Conservation (phyloP, 2,113 vertebrate genomes). For the Cavia aperea region DNA sequence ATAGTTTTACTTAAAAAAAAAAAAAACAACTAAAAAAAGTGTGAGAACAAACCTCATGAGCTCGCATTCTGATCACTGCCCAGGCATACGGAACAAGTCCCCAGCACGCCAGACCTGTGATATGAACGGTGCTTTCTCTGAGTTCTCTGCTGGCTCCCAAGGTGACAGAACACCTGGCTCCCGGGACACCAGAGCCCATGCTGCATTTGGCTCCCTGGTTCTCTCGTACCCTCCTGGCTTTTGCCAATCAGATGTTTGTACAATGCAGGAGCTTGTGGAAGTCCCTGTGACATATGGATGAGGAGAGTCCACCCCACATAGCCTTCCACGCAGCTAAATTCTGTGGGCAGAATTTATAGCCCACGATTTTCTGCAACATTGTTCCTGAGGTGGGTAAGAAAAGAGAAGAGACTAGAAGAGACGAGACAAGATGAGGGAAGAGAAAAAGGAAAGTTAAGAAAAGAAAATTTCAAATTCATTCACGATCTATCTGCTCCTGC, state of each 20-base stretch:
- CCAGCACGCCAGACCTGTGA: rapidly evolving
- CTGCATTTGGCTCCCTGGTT: background rate
- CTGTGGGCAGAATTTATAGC: constrained; percentile 60
- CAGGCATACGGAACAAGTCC: too few relatives aligned
- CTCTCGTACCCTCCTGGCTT: background rate
- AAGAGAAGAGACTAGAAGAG: background rate
- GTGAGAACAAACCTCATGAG: background rate
- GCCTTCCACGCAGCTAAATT: background rate
- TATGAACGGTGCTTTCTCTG: background rate
- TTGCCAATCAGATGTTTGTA: background rate
- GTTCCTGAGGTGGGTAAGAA: background rate
- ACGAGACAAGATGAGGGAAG: background rate
- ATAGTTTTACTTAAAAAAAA: background rate
- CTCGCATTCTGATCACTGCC: background rate
- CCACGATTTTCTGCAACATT: constrained; percentile 51
- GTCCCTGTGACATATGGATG: constrained; percentile 39
- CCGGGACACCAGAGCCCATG: too few relatives aligned
- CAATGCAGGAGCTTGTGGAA: rapidly evolving
- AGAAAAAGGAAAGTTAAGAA: constrained; percentile 52
- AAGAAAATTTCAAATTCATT: constrained; percentile 66
- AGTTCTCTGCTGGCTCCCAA: background rate
- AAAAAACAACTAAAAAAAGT: background rate
- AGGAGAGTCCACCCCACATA: constrained; percentile 25
- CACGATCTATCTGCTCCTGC: constrained; percentile 66
- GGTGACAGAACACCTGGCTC: background rate